Base-by-base conservation (phyloP, 2,113 vertebrate genomes). In the Empidonax alnorum region DNA sequence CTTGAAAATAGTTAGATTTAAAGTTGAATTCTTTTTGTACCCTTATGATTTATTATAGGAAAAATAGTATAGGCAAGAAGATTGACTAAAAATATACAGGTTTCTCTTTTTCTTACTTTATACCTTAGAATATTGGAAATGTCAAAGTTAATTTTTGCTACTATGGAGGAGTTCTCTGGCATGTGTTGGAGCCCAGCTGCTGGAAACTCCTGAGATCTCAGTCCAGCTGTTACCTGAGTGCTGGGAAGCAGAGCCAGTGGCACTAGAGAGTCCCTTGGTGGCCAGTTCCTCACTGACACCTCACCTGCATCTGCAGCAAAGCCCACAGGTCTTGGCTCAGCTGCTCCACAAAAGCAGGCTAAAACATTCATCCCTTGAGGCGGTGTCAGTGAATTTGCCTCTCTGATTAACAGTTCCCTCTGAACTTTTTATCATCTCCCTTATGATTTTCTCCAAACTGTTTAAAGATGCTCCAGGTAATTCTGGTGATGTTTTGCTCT, bases 121-220 rank as follows among this genome's bases (percentile, higher is more conserved):
- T 86, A 59, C 39, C 55, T 92, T 52, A 75, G 56, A 77, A 72
- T 87, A 89, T 41, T 95, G 76, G 33, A 93, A 96, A 90, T 65
- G 69, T 86, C 76, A 94, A 68, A 83, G 56, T 52, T 81, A 50
- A 71, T 91, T 73, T 89, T 90, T 71, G 55, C 61, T 87, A 1
- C 22, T 91, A 2, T 73, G 83, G 58, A 73, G 65, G 73, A 94
- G 52, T 76, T 76, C 21, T 84, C 42, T 88, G 83, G 23, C 39
- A 77, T 41, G 21, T 72, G 25, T 71, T 78, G 55, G 23, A 86
- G 39, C 30, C 33, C n/a, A 27, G 3, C 31, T 7, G 25, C 76
- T 58, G 61, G 61, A 47, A 84, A 65, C 30, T 86, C 24, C 30
- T 14, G 53, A 77, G 25, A 28, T 58, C 42, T 66, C 41, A 5